Evolutionary conservation across 2,797 vertebrate genomes (phyloP), one percentile per base, ranked within the genome.

Genomic region (Australoheros facetus): DNA sequence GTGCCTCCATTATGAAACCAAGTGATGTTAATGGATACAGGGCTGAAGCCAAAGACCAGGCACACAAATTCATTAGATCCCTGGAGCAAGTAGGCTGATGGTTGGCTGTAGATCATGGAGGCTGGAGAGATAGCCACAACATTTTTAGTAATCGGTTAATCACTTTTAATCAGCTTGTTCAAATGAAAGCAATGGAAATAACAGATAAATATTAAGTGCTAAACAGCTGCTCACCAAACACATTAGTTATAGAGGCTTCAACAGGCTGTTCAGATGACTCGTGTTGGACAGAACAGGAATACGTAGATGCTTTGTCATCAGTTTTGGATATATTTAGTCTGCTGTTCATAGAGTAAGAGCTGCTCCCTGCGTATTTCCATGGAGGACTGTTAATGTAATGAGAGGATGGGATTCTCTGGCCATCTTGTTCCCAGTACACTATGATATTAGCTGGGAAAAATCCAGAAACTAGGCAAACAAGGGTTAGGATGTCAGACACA

Each of bases 41-140:
- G 95, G 51, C 92, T 96, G 87, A 94, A 95, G 74, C 85, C 92
- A 51, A 62, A 91, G 16, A 84, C 94, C 81, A 95, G 83, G 69
- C 95, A 95, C 75, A 95, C 88, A 3, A 95, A 89, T 84, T 92
- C 86, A 60, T 74, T 71, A 1, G 84, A 66, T 45, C 81, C 87
- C 69, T 87, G 81, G 14, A 95, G 85, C 78, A 96, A 85, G 34
- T 73, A 54, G 59, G 82, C 91, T 21, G 88, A 71, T 3, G 94
- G 95, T 53, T 69, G 1, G 4, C 85, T 82, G 53, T 56, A 4
- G 23, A 55, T 82, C 45, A 91, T 81, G 3, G 90, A 26, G 55
- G 85, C 94, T 95, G 80, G 6, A 37, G 48, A 11, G 37, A 45
- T 1, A 77, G 57, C 8, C 5, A 45, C 10, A 32, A 32, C 28